Evolutionary conservation across 1,140 invertebrate species (phyloP).

Genomic region (Drosophila pseudoobscura): DNA sequence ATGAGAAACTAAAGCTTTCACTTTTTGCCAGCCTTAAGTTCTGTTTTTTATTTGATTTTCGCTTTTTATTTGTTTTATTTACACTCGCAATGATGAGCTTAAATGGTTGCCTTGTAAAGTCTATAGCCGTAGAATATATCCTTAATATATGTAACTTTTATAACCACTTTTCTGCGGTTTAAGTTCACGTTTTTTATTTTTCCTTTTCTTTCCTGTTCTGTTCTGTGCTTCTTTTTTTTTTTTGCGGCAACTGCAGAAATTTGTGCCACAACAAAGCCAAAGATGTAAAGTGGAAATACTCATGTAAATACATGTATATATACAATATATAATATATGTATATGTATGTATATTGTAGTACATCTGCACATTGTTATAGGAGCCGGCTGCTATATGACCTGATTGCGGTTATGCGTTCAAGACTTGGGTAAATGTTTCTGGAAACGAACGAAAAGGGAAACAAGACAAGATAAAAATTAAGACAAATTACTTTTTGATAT

Average conservation of each 20-base stretch:
- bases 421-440: conserved; percentile 28
- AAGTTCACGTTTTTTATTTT: conserved; percentile 1
- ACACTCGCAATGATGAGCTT: conserved; percentile 32
- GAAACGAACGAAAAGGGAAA: conserved; percentile 13
- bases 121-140: not conserved
- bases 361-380: conserved; percentile 21
- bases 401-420: conserved; percentile 22
- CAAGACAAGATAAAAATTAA: conserved; percentile 9
- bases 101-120: conserved; percentile 13
- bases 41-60: conserved; percentile 20
- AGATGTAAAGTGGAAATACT: conserved; percentile 26
- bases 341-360: not conserved
- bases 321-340: not conserved
- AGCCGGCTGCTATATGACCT: conserved; percentile 25
- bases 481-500: not conserved
- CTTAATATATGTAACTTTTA: conserved; percentile 8
- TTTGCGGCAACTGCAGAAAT: conserved; percentile 12
- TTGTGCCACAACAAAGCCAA: conserved; percentile 28
- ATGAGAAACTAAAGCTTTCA: conserved; percentile 38
- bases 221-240: not conserved
- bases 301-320: conserved; percentile 4
- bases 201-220: not conserved
- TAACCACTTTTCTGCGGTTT: conserved; percentile 15
- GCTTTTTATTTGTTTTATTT: conserved; percentile 11
- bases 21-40: conserved; percentile 25